Percentiles rank a stretch among this genome's conserved stretches.
These are phyloP conservation scores for Troilus luridus DNA, from an alignment of 2,888 invertebrate genomes.

Conservation along the genomic window DNA sequence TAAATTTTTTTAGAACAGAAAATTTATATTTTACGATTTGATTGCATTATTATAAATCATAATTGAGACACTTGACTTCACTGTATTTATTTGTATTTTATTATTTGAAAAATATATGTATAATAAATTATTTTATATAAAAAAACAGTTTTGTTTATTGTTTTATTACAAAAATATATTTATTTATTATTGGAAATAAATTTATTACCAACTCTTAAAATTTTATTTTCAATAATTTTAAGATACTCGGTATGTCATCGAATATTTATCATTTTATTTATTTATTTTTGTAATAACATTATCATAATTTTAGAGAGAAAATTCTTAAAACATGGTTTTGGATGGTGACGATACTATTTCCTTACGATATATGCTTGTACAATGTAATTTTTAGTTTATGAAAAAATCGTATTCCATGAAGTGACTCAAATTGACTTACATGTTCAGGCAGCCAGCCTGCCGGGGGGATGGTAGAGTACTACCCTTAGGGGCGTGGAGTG, in stretches of 20 bases:
- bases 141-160: background rate
- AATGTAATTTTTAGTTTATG: background rate
- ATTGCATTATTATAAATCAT: too few species aligned
- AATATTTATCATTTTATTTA: background rate
- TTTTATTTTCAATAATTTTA: background rate
- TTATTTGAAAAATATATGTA: too few species aligned
- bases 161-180: background rate
- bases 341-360: background rate
- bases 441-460: slow-evolving; percentile 13
- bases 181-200: too few species aligned
- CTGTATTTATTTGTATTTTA: too few species aligned
- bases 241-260: background rate
- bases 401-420: slow-evolving; percentile 17
- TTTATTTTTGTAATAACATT: background rate
- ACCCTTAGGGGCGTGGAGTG: slow-evolving; percentile 24
- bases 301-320: background rate
- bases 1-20: too few species aligned
- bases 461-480: background rate
- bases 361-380: background rate
- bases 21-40: too few species aligned
- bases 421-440: slow-evolving; percentile 29
- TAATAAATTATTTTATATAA: too few species aligned
- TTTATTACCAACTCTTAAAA: too few species aligned
- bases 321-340: background rate
- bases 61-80: too few species aligned